Evolutionary conservation across 1,140 invertebrate species (phyloP).

Genomic region (Hypsibius dujardini): DNA sequence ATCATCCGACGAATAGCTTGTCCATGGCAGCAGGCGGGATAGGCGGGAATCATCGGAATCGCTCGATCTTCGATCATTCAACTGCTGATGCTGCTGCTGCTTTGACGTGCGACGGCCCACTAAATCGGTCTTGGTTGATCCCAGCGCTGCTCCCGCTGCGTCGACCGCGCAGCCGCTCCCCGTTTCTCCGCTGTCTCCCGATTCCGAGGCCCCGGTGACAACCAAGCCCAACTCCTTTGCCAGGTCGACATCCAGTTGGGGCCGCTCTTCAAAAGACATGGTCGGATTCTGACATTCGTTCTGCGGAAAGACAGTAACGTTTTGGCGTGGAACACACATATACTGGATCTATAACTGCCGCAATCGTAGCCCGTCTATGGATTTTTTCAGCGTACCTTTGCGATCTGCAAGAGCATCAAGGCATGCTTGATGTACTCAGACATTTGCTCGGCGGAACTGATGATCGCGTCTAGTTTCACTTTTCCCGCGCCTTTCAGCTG

Average conservation of each 20-base stretch:
- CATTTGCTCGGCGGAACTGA: constrained; percentile 38
- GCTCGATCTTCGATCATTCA: too few species aligned
- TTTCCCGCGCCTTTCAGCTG: not conserved
- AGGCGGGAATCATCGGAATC: too few species aligned
- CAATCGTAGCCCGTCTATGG: too few species aligned
- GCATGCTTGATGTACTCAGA: constrained; percentile 87
- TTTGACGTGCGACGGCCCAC: too few species aligned
- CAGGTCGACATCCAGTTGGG: not conserved
- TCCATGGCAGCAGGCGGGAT: not conserved
- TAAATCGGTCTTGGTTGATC: too few species aligned
- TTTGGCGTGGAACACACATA: too few species aligned
- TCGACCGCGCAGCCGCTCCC: too few species aligned
- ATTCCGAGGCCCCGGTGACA: not conserved
- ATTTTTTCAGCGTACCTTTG: constrained; percentile 52
- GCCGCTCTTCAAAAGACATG: not conserved
- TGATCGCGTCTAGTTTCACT: constrained; percentile 11
- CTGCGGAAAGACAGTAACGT: not conserved
- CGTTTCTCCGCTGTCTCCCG: not conserved
- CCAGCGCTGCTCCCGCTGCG: too few species aligned
- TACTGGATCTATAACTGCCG: too few species aligned
- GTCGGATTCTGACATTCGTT: constrained; percentile 9
- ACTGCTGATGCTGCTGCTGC: not conserved
- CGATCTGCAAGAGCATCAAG: constrained; percentile 88
- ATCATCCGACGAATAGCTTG: too few species aligned
- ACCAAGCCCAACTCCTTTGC: too few species aligned